Conservation (phyloP, 2,888 invertebrate species). For the Harpalus rubripes region DNA sequence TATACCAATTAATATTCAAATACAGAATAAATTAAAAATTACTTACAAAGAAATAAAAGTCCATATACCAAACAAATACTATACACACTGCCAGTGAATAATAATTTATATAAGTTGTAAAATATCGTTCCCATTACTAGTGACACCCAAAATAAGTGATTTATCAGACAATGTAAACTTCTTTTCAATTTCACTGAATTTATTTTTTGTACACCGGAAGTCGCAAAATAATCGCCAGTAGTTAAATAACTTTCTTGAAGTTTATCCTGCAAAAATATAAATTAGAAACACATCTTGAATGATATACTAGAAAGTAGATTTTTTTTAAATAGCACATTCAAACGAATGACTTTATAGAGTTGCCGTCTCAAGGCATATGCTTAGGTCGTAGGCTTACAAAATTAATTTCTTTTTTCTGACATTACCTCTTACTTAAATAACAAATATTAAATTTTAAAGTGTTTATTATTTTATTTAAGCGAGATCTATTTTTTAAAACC, state of each 20-base stretch:
- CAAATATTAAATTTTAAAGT: too few species aligned
- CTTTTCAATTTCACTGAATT: slow-evolving; percentile 74
- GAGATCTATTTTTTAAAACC: too few species aligned
- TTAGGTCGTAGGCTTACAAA: too few species aligned
- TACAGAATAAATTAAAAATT: slow-evolving; percentile 55
- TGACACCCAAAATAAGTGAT: slow-evolving; percentile 83
- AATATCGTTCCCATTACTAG: slow-evolving; percentile 83
- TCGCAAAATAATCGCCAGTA: slow-evolving; percentile 74
- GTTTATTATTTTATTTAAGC: too few species aligned
- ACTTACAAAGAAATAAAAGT: slow-evolving; percentile 59
- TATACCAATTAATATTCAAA: slow-evolving; percentile 29
- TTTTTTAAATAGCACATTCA: too few species aligned
- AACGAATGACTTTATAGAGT: too few species aligned
- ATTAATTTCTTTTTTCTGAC: too few species aligned
- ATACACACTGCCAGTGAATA: slow-evolving; percentile 79
- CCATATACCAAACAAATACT: slow-evolving; percentile 38
- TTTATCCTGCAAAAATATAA: slow-evolving; percentile 71
- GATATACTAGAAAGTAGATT: too few species aligned
- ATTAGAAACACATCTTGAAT: too few species aligned
- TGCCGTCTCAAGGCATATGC: too few species aligned
- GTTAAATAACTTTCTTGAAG: slow-evolving; percentile 73
- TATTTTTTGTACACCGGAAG: slow-evolving; percentile 71
- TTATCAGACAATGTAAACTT: slow-evolving; percentile 83
- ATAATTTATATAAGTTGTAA: slow-evolving; percentile 81
- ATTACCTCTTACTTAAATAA: too few species aligned